These are phyloP conservation scores for Myotis brandtii DNA, from an alignment of 2,113 vertebrate species.

Conservation along the genomic window DNA sequence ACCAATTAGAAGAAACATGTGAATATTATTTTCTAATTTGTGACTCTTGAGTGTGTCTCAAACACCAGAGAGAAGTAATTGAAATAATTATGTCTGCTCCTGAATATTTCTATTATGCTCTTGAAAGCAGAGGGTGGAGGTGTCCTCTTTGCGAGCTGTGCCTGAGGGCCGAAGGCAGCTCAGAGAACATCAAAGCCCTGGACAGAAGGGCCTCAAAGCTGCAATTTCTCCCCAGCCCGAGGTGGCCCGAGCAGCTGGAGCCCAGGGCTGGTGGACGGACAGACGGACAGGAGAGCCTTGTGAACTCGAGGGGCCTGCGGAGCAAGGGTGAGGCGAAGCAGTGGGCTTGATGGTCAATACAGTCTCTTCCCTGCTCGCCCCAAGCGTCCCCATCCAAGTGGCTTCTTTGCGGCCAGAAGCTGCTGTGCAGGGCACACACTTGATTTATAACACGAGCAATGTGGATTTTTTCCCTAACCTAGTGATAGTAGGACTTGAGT, in stretches of 20 bases:
- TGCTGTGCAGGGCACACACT: background rate
- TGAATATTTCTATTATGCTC: constrained; percentile 85
- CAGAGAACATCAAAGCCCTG: constrained; percentile 80
- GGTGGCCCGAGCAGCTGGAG: constrained; percentile 61
- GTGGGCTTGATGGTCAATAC: background rate
- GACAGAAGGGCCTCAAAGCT: background rate
- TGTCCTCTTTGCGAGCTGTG: background rate
- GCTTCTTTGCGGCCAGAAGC: background rate
- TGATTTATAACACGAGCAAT: constrained; percentile 60
- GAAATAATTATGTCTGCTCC: constrained; percentile 88
- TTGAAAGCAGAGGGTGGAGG: constrained; percentile 57
- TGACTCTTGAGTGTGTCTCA: constrained; percentile 82
- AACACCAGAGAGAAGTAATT: constrained; percentile 88
- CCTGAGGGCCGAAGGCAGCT: constrained; percentile 73
- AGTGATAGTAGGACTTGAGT: constrained; percentile 78
- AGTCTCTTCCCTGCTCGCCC: fast-evolving
- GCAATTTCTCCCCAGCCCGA: background rate
- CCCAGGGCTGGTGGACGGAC: background rate
- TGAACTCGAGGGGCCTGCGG: background rate
- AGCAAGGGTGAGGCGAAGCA: background rate
- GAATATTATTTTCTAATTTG: constrained; percentile 90
- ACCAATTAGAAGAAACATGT: constrained; percentile 88
- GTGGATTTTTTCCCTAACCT: constrained; percentile 64
- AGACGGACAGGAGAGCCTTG: background rate
- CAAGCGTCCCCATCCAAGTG: background rate